Evolutionary conservation across 2,888 invertebrate genomes (phyloP), one percentile per base, ranked within the genome.

Genomic region (Agapetus fuscipes): DNA sequence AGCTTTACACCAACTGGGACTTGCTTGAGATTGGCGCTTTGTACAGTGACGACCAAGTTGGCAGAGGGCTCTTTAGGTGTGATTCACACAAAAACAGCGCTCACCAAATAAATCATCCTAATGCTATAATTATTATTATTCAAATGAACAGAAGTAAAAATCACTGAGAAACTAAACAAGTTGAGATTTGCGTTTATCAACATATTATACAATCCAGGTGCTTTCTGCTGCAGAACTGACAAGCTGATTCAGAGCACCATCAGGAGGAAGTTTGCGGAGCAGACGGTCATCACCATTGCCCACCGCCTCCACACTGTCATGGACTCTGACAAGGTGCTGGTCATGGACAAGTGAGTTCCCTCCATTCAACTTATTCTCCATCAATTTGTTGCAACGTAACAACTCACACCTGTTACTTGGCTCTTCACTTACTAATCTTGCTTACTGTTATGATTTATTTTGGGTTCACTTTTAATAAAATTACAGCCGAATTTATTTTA

Each of bases 241-340:
- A 71, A 71, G n/a, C 64, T 85, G 30, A 86, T 87, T 50, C 86
- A 86, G 54, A 62, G 64, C 41, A 83, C 85, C 0, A 83, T 87
- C 2, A 62, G 83, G 34, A 67, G 59, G 14, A 80, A 81, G 56
- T 88, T 87, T 58, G 66, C 64, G 1, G 54, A 72, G 14, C 82
- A 83, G 47, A 85, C 86, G 0, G 86, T 88, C 2, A 62, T 89
- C 6, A 87, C 87, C 1, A 84, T 89, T 41, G 88, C 88, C 3
- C 88, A 89, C 59, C 64, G 89, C 24, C 70, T 90, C 10, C 78
- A 87, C 60, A 88, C 88, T 1, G 81, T 89, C 49, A 87, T 89
- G 78, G 87, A 89, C 56, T 84, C 83, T 34, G 83, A 86, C 54
- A 66, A 78, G 36, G 77, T 87, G 41, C 66, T 87, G 45, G 90